These are phyloP conservation scores for Crepidodera aurea DNA, from an alignment of 2,888 invertebrate genomes.

Conservation along the genomic window DNA sequence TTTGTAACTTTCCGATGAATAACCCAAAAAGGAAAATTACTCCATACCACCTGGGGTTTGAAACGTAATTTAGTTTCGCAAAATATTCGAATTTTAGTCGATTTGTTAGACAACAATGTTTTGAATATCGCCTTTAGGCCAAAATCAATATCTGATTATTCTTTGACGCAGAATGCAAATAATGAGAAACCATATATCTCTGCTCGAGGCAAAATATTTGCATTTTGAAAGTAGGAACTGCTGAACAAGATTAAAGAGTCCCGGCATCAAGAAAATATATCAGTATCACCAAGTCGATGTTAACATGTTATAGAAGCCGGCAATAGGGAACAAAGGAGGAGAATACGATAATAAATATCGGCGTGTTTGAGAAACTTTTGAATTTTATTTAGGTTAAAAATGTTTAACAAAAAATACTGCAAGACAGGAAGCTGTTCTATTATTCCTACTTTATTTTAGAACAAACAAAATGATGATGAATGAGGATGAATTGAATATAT, in stretches of 20 bases:
- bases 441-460: no score
- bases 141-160: constrained; percentile 27
- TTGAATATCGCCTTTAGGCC: constrained; percentile 7
- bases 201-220: constrained; percentile 26
- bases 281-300: constrained; percentile 26
- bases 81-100: neutral
- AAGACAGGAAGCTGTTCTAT: no score
- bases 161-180: constrained; percentile 22
- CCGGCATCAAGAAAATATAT: constrained; percentile 21
- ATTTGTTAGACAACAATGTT: constrained; percentile 18
- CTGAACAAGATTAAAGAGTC: constrained; percentile 29
- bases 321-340: constrained; percentile 2
- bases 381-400: no score
- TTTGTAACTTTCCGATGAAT: neutral
- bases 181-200: constrained; percentile 30
- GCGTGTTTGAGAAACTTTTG: neutral
- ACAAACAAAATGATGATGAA: no score
- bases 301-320: constrained; percentile 7
- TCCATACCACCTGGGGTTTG: neutral
- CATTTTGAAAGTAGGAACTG: constrained; percentile 27
- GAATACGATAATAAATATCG: neutral
- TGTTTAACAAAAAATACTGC: no score
- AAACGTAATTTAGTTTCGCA: neutral
- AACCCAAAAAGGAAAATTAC: neutral
- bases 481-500: no score